These are phyloP conservation scores for Garra rufa DNA, from an alignment of 2,113 vertebrate genomes.

Conservation along the genomic window DNA sequence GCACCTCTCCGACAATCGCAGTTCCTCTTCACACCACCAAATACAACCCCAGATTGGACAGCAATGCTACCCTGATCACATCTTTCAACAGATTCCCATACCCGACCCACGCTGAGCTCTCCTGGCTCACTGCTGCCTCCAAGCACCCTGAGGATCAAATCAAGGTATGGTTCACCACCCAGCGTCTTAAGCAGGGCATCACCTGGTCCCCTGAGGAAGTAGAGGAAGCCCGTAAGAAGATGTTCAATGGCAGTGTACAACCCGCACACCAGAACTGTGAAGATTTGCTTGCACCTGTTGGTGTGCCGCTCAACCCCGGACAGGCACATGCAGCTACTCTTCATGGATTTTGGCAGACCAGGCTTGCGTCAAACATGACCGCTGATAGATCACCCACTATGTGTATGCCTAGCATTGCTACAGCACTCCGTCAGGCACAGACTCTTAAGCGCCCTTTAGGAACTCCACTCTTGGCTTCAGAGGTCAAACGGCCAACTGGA, in stretches of 20 bases:
- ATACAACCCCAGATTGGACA: conserved; percentile 92
- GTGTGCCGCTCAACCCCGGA: background rate
- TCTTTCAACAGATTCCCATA: conserved; percentile 98
- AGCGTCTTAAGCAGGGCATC: conserved; percentile 95
- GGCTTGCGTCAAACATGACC: conserved; percentile 57
- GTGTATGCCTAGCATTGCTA: conserved; percentile 77
- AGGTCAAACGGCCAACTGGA: conserved; percentile 65
- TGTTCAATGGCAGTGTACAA: conserved; percentile 96
- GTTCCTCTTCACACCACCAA: conserved; percentile 94
- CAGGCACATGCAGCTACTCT: background rate
- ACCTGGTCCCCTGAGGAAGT: conserved; percentile 99
- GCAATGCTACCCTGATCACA: conserved; percentile 89
- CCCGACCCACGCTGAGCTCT: conserved; percentile 92
- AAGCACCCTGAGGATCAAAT: conserved; percentile 96
- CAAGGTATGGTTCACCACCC: conserved; percentile 95
- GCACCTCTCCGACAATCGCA: conserved; percentile 90
- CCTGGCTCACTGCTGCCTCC: conserved; percentile 93
- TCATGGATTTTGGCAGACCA: background rate
- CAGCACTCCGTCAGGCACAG: conserved; percentile 74
- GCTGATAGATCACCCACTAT: conserved; percentile 76
- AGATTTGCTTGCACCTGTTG: conserved; percentile 74
- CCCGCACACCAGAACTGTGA: conserved; percentile 86
- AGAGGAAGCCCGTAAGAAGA: conserved; percentile 97
- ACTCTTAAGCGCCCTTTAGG: conserved; percentile 67
- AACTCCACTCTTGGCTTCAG: conserved; percentile 60